These are phyloP conservation scores for Mercenaria mercenaria DNA, from an alignment of 1,140 invertebrate species.

Conservation along the genomic window DNA sequence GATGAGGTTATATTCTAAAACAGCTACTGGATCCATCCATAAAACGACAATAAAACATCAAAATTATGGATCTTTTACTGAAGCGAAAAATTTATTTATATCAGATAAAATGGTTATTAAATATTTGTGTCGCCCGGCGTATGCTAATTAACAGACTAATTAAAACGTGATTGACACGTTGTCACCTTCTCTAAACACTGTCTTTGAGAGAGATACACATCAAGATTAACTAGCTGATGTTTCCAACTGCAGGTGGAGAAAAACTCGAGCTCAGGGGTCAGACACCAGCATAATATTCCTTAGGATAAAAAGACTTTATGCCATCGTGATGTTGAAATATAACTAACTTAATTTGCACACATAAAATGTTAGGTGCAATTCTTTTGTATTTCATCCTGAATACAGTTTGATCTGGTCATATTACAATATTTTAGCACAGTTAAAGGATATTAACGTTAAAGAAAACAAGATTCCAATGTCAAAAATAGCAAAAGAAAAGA, in stretches of 20 bases:
- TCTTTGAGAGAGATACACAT: slow-evolving; percentile 27
- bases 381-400: no score
- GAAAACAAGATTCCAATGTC: no score
- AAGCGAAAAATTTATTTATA: slow-evolving; percentile 56
- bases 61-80: slow-evolving; percentile 48
- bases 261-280: neutral
- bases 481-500: no score
- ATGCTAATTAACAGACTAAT: slow-evolving; percentile 39
- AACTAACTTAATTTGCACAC: neutral
- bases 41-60: slow-evolving; percentile 42
- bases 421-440: no score
- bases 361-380: no score
- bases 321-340: neutral
- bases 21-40: neutral
- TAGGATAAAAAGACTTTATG: neutral
- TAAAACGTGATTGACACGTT: slow-evolving; percentile 39
- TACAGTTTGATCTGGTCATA: no score
- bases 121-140: slow-evolving; percentile 42
- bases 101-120: slow-evolving; percentile 55
- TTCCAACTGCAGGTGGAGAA: slow-evolving; percentile 4
- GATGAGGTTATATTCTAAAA: neutral
- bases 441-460: no score
- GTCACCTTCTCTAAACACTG: slow-evolving; percentile 38
- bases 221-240: neutral
- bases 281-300: neutral